Percentiles rank a stretch among this genome's conserved stretches.
phyloP scores from a whole-genome alignment of 2,888 invertebrate genomes.

The Acheta domesticus region DNA sequence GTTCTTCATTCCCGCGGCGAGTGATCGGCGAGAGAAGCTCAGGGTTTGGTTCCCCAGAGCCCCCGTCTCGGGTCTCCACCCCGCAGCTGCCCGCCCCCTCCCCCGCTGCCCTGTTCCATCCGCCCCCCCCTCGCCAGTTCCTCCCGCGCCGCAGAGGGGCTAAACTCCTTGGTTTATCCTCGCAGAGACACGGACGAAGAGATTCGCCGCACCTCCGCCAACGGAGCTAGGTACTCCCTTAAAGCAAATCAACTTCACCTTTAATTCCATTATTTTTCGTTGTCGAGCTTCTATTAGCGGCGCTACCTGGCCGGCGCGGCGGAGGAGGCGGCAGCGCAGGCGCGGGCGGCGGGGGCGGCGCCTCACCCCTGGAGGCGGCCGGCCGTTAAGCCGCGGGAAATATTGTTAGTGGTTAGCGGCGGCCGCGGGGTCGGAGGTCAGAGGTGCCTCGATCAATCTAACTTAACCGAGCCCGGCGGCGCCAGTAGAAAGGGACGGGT shows the following conservation, averaged over 20 bases:
- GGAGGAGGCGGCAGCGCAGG: neutral
- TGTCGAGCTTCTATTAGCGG: slow-evolving; percentile 5
- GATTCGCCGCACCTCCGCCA: neutral
- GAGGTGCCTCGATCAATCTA: slow-evolving; percentile 35
- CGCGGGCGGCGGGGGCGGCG: neutral
- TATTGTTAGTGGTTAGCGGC: slow-evolving; percentile 32
- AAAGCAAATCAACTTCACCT: slow-evolving; percentile 31
- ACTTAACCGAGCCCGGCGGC: slow-evolving; percentile 30
- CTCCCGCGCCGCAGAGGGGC: neutral
- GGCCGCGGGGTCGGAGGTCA: slow-evolving; percentile 29
- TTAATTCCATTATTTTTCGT: slow-evolving; percentile 32
- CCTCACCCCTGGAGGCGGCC: neutral
- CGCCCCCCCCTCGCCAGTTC: neutral
- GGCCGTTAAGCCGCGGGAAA: slow-evolving; percentile 31
- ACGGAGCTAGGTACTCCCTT: slow-evolving; percentile 22
- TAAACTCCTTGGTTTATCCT: neutral
- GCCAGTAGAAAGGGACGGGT: slow-evolving; percentile 23
- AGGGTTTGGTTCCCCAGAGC: too few species aligned
- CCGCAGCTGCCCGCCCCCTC: too few species aligned
- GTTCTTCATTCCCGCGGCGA: too few species aligned
- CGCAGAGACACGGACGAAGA: slow-evolving; percentile 6
- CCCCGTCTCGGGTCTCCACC: neutral
- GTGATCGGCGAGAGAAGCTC: too few species aligned
- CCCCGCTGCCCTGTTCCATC: too few species aligned
- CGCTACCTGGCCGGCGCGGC: slow-evolving; percentile 8